Percentiles rank a stretch among this genome's conserved stretches.
Conservation (phyloP, 1,140 invertebrate species). For the Drosophila tani region DNA sequence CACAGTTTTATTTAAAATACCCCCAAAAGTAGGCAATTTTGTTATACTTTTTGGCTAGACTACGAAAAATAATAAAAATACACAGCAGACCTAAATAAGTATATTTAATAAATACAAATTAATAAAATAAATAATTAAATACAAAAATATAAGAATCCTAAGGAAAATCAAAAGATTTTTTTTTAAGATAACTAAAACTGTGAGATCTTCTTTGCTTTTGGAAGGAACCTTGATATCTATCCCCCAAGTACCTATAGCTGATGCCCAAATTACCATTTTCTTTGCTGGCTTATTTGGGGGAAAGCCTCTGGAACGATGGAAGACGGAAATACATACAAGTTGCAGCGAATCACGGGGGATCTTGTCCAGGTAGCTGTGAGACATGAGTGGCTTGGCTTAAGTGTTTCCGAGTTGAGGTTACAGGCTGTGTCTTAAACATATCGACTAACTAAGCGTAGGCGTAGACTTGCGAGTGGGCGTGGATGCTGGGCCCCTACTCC, state of each 20-base stretch:
- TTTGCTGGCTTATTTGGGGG: slow-evolving; percentile 1
- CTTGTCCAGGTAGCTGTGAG: neutral
- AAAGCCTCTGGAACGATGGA: neutral
- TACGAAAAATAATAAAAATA: too few species aligned
- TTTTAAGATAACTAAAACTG: neutral
- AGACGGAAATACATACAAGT: neutral
- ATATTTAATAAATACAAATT: too few species aligned
- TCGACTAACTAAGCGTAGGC: slow-evolving; percentile 74
- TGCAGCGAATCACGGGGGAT: slow-evolving; percentile 2
- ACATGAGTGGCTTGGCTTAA: slow-evolving; percentile 12
- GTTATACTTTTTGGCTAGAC: too few species aligned
- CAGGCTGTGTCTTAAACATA: slow-evolving; percentile 45
- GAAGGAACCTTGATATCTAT: too few species aligned
- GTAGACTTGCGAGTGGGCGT: slow-evolving; percentile 50
- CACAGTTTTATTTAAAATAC: too few species aligned
- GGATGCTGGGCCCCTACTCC: slow-evolving; percentile 20
- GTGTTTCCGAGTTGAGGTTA: slow-evolving; percentile 34
- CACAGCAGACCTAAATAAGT: too few species aligned
- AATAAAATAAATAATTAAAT: too few species aligned
- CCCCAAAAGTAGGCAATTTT: too few species aligned
- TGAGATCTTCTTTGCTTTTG: neutral
- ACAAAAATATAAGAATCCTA: too few species aligned
- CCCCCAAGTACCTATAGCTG: too few species aligned
- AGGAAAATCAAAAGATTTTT: neutral
- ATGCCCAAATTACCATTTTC: neutral